Base-by-base conservation (phyloP, 2,797 vertebrate genomes). In the Bucorvus abyssinicus region DNA sequence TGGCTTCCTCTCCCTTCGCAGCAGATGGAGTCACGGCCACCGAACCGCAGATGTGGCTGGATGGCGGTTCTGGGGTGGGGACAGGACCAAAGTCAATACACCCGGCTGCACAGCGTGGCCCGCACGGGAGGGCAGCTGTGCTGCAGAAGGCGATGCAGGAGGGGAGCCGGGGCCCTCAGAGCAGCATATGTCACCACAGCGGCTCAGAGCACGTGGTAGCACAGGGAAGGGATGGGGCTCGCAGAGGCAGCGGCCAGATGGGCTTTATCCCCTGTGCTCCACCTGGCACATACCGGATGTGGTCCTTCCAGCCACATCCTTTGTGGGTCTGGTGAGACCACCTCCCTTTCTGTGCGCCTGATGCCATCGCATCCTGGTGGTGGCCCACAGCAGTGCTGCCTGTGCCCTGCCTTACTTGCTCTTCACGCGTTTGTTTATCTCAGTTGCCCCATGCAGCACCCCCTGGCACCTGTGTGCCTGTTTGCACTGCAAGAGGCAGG, bases 261-360 rank as follows among this genome's bases (percentile, higher is more conserved):
- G 86, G 34, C 36, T 91, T 93, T 69, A 20, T 44, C n/a, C 32
- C 29, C 36, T 7, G 2, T 32, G 32, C 11, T 29, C 29, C 0
- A 0, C n/a, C 61, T 74, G 68, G 59, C 30, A 11, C 0, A 0
- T 56, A 70, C 34, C 0, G 0, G 40, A 30, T 55, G 52, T 49
- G 50, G 65, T 32, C 40, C 30, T 76, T 70, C 89, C 77, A 13
- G 19, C 4, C 36, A 32, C 50, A 22, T 9, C 60, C 47, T 75
- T 44, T 40, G 67, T 6, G 27, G 59, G 18, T 38, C 21, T 55
- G n/a, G 11, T n/a, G 47, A 57, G 34, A 10, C 24, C 18, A 2
- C 21, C 59, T 84, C 40, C 38, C 22, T 53, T 76, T 47, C 68
- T 32, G 11, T 27, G 12, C 0, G 0, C 22, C 2, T 2, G 4